Conservation (phyloP, 2,888 invertebrate genomes). For the Pachycephus smyrnensis region DNA sequence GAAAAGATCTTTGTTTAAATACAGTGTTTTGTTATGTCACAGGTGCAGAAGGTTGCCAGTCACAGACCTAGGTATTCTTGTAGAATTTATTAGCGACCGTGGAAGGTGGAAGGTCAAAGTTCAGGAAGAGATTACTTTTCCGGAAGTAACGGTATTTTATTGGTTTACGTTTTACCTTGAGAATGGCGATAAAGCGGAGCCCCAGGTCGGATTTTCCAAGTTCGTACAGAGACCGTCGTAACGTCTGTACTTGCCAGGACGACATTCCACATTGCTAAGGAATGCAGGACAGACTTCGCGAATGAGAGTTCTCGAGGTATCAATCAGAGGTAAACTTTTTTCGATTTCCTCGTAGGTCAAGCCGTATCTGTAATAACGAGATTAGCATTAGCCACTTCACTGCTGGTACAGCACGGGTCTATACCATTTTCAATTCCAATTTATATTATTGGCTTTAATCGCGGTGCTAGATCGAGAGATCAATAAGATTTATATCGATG, state of each 20-base stretch:
- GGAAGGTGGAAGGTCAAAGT: not conserved
- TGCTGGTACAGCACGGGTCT: not conserved
- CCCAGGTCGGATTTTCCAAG: constrained; percentile 90
- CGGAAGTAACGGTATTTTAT: not conserved
- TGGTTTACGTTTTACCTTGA: constrained; percentile 73
- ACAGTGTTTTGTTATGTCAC: not conserved
- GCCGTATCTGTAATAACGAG: constrained; percentile 75
- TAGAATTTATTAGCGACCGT: not conserved
- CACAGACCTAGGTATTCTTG: not conserved
- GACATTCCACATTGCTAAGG: constrained; percentile 87
- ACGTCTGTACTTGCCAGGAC: constrained; percentile 88
- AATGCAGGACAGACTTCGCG: constrained; percentile 89
- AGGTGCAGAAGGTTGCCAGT: not conserved
- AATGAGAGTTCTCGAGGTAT: constrained; percentile 88
- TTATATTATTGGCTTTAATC: not conserved
- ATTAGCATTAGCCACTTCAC: not conserved
- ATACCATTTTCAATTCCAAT: not conserved
- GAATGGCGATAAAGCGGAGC: constrained; percentile 86
- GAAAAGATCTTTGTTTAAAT: not conserved
- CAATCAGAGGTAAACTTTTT: constrained; percentile 86
- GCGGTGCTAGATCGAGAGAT: not conserved
- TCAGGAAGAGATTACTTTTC: not conserved
- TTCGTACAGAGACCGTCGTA: constrained; percentile 92
- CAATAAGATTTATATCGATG: not conserved
- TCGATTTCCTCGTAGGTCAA: constrained; percentile 88